Base-by-base conservation (phyloP, 2,888 invertebrate genomes). In the Apamea crenata region DNA sequence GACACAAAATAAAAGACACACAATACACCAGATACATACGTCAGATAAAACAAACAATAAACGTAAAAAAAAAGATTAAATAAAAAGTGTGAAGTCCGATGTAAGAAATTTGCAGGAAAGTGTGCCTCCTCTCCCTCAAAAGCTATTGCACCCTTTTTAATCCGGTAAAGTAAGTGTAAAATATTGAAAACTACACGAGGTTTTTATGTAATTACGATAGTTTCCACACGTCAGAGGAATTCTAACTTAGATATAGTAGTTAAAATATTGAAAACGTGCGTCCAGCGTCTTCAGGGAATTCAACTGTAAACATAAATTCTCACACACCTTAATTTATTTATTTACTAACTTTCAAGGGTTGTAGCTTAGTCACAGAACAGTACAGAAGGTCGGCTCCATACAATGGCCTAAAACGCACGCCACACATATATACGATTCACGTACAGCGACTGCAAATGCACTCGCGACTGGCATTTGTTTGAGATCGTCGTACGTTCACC, bases 281-380 rank as follows among this genome's bases (percentile, higher is more conserved):
- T 74, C 50, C 75, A 53, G 21, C 14, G 69, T 79, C 89, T 77
- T 67, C 78, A 50, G 87, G 90, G 88, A 85, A 85, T 87, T 78
- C 78, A 87, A 88, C 87, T 87, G 88, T 85, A 74, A 87, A 88
- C 84, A 88, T 88, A 90, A 91, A 91, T 91, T 90, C 89, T 88
- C 80, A 81, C 79, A 70, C 80, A 72, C 80, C 86, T 86, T 84
- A 90, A 88, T 89, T 91, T 92, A 91, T 91, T 92, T 91, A 91
- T 90, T 92, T 91, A 90, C 89, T 80, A 70, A 90, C 73, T 86
- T 87, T 67, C 75, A 78, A 88, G 70, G 89, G 88, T 73, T 79
- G 80, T 77, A 82, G 74, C 70, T 79, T 74, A 77, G 44, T 40
- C 2, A 67, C 25, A 74, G 87, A 44, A 72, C 6, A 21, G 5